Percentiles rank a stretch among this genome's conserved stretches.
phyloP scores from a whole-genome alignment of 2,797 vertebrate genomes.

The Rhinogobio ventralis region DNA sequence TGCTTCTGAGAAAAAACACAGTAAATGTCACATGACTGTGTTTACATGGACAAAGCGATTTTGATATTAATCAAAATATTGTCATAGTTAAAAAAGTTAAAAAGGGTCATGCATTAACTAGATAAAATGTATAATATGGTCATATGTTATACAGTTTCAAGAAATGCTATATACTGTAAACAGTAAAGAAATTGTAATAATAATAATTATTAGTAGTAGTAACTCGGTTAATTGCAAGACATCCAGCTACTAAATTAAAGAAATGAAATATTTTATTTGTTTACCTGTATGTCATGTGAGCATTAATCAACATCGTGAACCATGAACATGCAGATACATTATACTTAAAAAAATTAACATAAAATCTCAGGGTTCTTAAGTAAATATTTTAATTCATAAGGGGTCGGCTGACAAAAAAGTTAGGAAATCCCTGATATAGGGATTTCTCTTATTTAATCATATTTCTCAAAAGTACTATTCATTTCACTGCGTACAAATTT shows the following conservation, averaged over 20 bases:
- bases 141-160: neutral
- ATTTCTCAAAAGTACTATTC: neutral
- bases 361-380: neutral
- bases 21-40: neutral
- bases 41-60: neutral
- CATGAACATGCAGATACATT: neutral
- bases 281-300: neutral
- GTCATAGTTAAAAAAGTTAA: neutral
- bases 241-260: neutral
- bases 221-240: neutral
- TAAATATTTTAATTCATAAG: neutral
- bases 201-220: neutral
- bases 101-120: neutral
- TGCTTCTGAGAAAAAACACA: neutral
- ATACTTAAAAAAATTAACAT: constrained; percentile 2
- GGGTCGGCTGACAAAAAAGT: neutral
- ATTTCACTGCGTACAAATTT: neutral
- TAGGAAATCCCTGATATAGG: neutral
- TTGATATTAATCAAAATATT: neutral
- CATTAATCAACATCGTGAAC: neutral
- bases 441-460: neutral
- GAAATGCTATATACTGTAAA: neutral
- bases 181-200: neutral
- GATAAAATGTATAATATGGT: neutral
- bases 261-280: neutral